Percentiles rank a stretch among this genome's conserved stretches.
phyloP scores from a whole-genome alignment of 1,140 invertebrate species.

The Orussus abietinus region DNA sequence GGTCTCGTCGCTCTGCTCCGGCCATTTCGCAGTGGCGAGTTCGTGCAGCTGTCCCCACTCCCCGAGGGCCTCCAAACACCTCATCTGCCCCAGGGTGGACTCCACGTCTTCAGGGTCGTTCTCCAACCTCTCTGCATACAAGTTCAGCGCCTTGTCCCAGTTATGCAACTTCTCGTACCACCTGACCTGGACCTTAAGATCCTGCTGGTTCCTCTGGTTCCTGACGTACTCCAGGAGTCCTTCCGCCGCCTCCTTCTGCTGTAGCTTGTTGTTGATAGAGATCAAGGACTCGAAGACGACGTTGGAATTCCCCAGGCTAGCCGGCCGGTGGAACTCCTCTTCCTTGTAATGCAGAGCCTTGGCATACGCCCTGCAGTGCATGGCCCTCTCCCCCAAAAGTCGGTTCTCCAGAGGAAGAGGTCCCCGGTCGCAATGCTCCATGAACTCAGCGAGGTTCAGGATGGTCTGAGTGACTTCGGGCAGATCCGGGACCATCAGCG shows the following conservation, averaged over 20 bases:
- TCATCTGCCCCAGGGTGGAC: slow-evolving; percentile 87
- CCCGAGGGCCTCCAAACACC: slow-evolving; percentile 94
- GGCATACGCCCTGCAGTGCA: slow-evolving; percentile 83
- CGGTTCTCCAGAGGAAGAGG: slow-evolving; percentile 86
- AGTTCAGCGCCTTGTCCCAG: slow-evolving; percentile 91
- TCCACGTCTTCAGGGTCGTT: slow-evolving; percentile 70
- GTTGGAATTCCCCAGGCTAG: slow-evolving; percentile 52
- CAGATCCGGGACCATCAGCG: slow-evolving; percentile 86
- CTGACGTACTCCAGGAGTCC: slow-evolving; percentile 88
- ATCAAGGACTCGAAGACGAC: slow-evolving; percentile 91
- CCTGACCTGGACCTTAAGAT: slow-evolving; percentile 81
- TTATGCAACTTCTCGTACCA: slow-evolving; percentile 99
- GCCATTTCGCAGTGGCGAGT: slow-evolving; percentile 74
- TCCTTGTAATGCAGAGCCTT: slow-evolving; percentile 99
- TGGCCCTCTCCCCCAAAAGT: slow-evolving; percentile 75
- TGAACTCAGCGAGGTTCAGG: slow-evolving; percentile 97
- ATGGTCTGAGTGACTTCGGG: slow-evolving; percentile 98
- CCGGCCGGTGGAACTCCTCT: slow-evolving; percentile 78
- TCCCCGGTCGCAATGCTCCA: slow-evolving; percentile 98
- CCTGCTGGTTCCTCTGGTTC: slow-evolving; percentile 64
- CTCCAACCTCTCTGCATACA: slow-evolving; percentile 72
- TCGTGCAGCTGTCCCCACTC: slow-evolving; percentile 91
- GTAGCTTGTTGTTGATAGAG: slow-evolving; percentile 97
- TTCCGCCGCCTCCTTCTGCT: slow-evolving; percentile 96
- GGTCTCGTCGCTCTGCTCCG: slow-evolving; percentile 63